Percentiles rank a stretch among this genome's conserved stretches.
Evolutionary conservation across 2,113 vertebrate species (phyloP).

Genomic region (Agapornis roseicollis): DNA sequence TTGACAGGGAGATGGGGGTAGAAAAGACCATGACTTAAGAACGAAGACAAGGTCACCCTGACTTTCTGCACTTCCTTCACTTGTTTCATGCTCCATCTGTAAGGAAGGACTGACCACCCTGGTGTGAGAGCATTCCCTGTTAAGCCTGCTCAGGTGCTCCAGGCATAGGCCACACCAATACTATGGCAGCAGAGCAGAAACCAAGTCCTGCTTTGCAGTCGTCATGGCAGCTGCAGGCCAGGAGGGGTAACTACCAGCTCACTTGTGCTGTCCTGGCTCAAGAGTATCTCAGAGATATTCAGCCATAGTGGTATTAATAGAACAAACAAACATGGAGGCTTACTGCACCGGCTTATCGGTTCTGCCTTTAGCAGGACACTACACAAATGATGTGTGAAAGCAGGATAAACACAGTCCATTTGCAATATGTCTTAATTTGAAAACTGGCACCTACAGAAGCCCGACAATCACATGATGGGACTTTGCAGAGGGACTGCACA

Average conservation of each 20-base stretch:
- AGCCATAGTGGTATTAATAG: neutral
- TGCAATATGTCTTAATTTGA: neutral
- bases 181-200: neutral
- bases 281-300: neutral
- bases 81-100: neutral
- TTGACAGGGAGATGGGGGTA: neutral
- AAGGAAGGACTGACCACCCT: neutral
- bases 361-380: neutral
- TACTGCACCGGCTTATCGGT: neutral
- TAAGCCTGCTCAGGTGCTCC: neutral
- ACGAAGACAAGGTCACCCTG: neutral
- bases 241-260: neutral
- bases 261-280: neutral
- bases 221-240: neutral
- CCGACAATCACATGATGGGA: neutral
- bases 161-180: neutral
- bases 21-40: neutral
- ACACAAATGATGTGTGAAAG: neutral
- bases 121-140: fast-evolving
- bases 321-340: neutral
- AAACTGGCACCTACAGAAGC: neutral
- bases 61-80: neutral
- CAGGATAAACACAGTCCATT: neutral
- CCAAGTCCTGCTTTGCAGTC: fast-evolving
- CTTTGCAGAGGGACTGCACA: neutral